Base-by-base conservation (phyloP, 2,113 vertebrate genomes). In the Crotophaga sulcirostris region DNA sequence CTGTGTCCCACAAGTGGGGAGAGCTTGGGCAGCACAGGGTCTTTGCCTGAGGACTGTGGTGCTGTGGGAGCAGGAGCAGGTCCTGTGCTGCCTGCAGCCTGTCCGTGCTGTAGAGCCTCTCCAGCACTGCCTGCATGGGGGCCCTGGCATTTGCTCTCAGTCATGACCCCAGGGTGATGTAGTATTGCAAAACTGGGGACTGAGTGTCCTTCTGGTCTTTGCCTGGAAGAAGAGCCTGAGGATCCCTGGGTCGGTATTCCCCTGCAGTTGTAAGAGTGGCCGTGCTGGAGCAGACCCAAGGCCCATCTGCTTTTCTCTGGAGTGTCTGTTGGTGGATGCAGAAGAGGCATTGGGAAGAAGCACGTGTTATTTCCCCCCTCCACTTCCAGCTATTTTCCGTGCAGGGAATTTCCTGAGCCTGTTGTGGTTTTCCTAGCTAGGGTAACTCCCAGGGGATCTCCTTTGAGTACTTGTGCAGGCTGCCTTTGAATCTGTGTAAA, bases 351-450 rank as follows among this genome's bases (percentile, higher is more conserved):
- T 8, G 52, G 59, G 76, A 86, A 94, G 68, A 74, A 88, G 72
- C 83, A 90, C 12, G 28, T 80, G 60, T 55, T 77, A 56, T 26
- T 90, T 87, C 42, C 52, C 40, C n/a, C 25, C 3, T 69, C 76
- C 2, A 3, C 76, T 94, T 93, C 95, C 80, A 93, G 76, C 76
- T 92, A 31, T 81, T 92, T 94, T 80, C 80, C 38, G 1, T 33
- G 80, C 26, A 75, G 94, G 95, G 95, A 75, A 74, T 95, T 95
- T 96, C 89, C 86, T 90, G 85, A 95, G 42, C 38, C 42, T 84
- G 75, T 86, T 95, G 56, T 78, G 83, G 52, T 78, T 90, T 92
- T 80, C 73, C 73, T 81, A 67, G 56, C 10, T 52, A 31, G 80
- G 63, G 72, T 90, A 84, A 74, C 24, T 94, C 86, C 76, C 63